Base-by-base conservation (phyloP, 1,140 invertebrate genomes). In the Pristionchus pacificus region DNA sequence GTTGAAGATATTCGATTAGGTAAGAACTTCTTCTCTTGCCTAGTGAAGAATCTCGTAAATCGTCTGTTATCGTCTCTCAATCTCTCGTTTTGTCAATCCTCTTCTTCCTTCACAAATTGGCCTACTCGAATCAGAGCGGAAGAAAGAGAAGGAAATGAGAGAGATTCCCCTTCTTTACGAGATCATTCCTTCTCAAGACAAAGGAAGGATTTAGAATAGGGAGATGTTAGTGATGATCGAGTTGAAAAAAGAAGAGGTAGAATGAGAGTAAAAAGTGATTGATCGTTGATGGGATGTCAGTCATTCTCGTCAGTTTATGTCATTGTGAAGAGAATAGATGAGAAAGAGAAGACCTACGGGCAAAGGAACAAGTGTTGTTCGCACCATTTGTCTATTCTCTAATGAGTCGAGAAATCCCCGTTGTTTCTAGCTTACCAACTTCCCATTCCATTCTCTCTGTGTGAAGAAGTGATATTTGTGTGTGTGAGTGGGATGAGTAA, bases 1-100 rank as follows among this genome's bases (percentile, higher is more conserved):
- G 71, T 80, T 6, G 78, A 79, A 59, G 77, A 79, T 24, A 33
- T 79, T 2, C 62, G 74, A 64, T 80, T 79, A 27, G 78, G 78
- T 79, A 31, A 68, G 72, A 76, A 28, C 19, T n/a, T 64, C 33
- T 2, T 15, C 49, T 15, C 28, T 29, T 3, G 30, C 2, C 19
- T 71, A n/a, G 25, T 28, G 19, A 69, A 70, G 68, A 1, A 30
- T 38, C n/a, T 25, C 55, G 25, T 2, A 28, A 2, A 27, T 19
- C 19, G 30, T 1, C 28, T 19, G 24, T 49, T 70, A 24, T 59
- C 24, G 25, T 3, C 14, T 68, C 65, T 28, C 15, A 19, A 33
- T 19, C 62, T 28, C 15, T 24, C 24, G 27, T 68, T 33, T 65
- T 70, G 57, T 66, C 65, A 66, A 38, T 58, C 65, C 59, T n/a